Evolutionary conservation across 2,888 invertebrate species (phyloP).

Genomic region (Pristionchus arcanus): DNA sequence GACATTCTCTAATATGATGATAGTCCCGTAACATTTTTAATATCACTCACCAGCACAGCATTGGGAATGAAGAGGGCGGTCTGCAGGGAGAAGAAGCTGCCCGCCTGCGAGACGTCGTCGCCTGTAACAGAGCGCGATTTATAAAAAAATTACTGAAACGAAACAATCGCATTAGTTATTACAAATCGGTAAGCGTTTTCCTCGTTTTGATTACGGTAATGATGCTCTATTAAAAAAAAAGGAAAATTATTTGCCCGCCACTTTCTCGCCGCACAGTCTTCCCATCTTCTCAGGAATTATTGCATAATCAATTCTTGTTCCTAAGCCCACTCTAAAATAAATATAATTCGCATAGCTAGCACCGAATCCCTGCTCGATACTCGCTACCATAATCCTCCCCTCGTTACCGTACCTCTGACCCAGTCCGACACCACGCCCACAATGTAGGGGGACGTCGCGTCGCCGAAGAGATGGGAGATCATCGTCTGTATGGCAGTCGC

Average conservation of each 20-base stretch:
- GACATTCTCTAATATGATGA: too few species aligned
- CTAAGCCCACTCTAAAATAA: too few species aligned
- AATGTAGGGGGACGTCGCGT: constrained; percentile 97
- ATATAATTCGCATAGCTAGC: too few species aligned
- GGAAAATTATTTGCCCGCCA: neutral
- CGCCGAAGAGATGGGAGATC: constrained; percentile 95
- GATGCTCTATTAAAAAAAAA: too few species aligned
- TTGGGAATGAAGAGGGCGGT: constrained; percentile 94
- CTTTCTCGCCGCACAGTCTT: neutral
- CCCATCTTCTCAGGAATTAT: neutral
- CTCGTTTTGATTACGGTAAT: too few species aligned
- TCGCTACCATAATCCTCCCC: too few species aligned
- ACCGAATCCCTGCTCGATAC: too few species aligned
- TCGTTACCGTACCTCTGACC: constrained; percentile 62
- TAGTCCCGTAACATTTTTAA: too few species aligned
- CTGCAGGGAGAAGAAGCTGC: constrained; percentile 87
- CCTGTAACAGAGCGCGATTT: constrained; percentile 61
- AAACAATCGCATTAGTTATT: too few species aligned
- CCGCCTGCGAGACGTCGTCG: constrained; percentile 73
- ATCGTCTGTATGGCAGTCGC: constrained; percentile 98
- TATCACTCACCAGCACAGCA: constrained; percentile 87
- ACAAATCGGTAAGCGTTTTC: too few species aligned
- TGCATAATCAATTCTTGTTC: neutral
- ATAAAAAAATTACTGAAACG: too few species aligned
- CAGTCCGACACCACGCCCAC: constrained; percentile 84